Evolutionary conservation across 2,113 vertebrate genomes (phyloP).

Genomic region (Trogon melanurus): DNA sequence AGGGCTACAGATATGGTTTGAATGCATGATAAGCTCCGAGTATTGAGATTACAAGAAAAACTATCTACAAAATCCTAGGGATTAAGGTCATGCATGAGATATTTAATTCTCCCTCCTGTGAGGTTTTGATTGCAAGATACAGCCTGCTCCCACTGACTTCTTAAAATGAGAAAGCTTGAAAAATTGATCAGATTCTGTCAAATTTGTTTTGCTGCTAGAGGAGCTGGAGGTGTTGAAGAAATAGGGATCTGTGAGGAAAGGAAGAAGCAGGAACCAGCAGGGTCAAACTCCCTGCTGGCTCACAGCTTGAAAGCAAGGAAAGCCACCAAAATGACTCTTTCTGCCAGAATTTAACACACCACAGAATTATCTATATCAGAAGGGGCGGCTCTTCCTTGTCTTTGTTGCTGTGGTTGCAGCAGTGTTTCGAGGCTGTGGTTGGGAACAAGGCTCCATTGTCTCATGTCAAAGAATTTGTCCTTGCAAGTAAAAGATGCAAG

Average conservation of each 20-base stretch:
- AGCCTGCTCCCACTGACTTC: conserved; percentile 19
- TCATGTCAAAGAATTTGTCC: not conserved
- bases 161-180: conserved; percentile 40
- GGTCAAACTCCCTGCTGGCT: conserved; percentile 46
- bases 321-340: not conserved
- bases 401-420: not conserved
- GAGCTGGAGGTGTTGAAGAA: conserved; percentile 14
- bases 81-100: conserved; percentile 53
- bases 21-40: not conserved
- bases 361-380: not conserved
- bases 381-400: not conserved
- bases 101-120: conserved; percentile 38
- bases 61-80: not conserved
- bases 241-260: not conserved
- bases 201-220: not conserved
- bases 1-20: not conserved
- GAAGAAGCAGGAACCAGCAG: not conserved
- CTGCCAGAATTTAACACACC: not conserved
- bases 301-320: not conserved
- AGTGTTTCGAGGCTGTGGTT: not conserved
- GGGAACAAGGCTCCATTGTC: not conserved
- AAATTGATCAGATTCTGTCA: conserved; percentile 40
- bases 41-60: conserved; percentile 39
- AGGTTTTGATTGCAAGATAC: conserved; percentile 12
- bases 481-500: not conserved